These are phyloP conservation scores for Rhyzopertha dominica DNA, from an alignment of 1,140 invertebrate genomes.

Conservation along the genomic window DNA sequence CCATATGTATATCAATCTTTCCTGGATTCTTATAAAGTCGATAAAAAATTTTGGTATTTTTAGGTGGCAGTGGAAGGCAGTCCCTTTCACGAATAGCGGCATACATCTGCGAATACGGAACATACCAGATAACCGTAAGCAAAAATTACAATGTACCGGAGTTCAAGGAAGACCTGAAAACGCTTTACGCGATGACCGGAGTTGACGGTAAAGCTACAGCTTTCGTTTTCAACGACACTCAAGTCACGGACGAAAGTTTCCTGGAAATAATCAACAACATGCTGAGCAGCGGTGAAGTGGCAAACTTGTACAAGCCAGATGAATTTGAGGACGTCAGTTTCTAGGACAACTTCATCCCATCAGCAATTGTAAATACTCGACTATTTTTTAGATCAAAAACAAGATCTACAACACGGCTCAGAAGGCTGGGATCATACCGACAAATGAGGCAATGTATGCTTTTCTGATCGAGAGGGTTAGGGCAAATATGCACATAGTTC, in stretches of 20 bases:
- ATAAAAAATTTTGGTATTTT: conserved; percentile 1
- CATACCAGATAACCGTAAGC: conserved; percentile 73
- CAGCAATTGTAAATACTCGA: not conserved
- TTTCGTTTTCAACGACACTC: conserved; percentile 80
- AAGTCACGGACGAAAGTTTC: conserved; percentile 74
- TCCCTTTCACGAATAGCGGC: conserved; percentile 69
- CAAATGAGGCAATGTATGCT: conserved; percentile 61
- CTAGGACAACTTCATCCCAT: conserved; percentile 1
- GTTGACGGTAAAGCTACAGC: conserved; percentile 68
- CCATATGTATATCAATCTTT: no score
- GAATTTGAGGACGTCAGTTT: conserved; percentile 74
- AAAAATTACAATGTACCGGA: conserved; percentile 69
- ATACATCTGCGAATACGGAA: conserved; percentile 71
- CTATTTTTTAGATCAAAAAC: conserved; percentile 59
- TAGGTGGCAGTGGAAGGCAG: conserved; percentile 79
- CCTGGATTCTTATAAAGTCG: no score
- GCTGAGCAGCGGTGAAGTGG: conserved; percentile 77
- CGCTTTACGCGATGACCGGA: conserved; percentile 64
- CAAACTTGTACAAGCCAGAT: conserved; percentile 76
- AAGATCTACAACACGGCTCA: conserved; percentile 61
- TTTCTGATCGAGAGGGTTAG: conserved; percentile 74
- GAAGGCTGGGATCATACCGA: conserved; percentile 59
- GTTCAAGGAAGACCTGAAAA: conserved; percentile 80
- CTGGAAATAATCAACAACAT: conserved; percentile 86
- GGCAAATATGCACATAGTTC: conserved; percentile 71